phyloP scores from a whole-genome alignment of 2,888 invertebrate species.

The Disparrhopalites patrizii region DNA sequence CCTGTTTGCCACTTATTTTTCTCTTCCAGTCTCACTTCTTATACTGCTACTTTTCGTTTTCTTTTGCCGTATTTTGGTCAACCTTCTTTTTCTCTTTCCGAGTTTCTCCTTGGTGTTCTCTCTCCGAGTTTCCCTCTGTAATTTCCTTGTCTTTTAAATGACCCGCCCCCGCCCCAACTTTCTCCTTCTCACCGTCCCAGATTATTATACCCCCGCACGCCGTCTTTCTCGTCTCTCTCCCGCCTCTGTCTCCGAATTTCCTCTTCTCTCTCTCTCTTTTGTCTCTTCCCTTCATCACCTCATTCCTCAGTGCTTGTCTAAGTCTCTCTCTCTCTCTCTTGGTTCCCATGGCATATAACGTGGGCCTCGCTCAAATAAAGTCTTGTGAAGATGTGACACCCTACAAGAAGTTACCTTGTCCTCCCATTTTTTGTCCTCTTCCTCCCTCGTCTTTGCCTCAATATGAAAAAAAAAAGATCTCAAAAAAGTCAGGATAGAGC shows the following conservation, averaged over 20 bases:
- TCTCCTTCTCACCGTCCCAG: neutral
- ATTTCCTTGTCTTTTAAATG: neutral
- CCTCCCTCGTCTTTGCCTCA: too few species aligned
- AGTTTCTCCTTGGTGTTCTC: neutral
- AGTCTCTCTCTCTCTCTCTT: too few species aligned
- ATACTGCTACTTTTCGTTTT: too few species aligned
- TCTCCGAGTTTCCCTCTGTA: neutral
- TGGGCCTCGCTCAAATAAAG: too few species aligned
- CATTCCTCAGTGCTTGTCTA: neutral
- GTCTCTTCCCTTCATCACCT: neutral
- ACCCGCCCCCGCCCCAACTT: neutral
- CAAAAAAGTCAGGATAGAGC: too few species aligned
- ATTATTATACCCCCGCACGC: neutral
- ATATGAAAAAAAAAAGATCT: too few species aligned
- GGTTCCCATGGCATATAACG: too few species aligned
- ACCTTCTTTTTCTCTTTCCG: neutral
- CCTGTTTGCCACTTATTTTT: neutral
- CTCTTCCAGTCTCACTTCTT: too few species aligned
- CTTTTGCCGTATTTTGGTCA: too few species aligned
- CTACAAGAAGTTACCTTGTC: too few species aligned
- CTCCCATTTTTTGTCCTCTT: too few species aligned
- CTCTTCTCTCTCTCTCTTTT: neutral
- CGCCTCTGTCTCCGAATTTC: neutral
- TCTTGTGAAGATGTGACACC: too few species aligned
- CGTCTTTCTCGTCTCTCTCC: neutral